These are phyloP conservation scores for Esox niger DNA, from an alignment of 2,113 vertebrate species.

Conservation along the genomic window DNA sequence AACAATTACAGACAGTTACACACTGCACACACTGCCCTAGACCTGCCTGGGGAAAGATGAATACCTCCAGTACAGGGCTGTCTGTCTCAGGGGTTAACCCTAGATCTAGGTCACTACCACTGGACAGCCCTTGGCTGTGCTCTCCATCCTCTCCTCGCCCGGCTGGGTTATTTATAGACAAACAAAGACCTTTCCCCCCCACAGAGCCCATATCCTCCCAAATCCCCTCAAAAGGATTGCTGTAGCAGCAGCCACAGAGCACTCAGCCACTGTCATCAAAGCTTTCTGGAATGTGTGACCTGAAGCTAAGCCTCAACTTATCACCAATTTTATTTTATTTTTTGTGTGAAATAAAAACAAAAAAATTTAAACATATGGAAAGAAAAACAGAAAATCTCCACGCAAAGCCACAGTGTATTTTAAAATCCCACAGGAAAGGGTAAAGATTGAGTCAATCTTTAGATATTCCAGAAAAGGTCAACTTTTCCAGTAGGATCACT, in stretches of 20 bases:
- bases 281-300: neutral
- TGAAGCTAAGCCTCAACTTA: neutral
- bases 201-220: conserved; percentile 40
- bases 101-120: conserved; percentile 61
- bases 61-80: neutral
- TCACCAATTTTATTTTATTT: too few relatives aligned
- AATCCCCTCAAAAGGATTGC: conserved; percentile 48
- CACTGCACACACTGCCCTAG: neutral
- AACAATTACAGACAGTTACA: neutral
- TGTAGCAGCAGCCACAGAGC: neutral
- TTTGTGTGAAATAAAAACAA: too few relatives aligned
- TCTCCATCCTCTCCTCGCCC: conserved; percentile 11
- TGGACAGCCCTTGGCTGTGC: neutral
- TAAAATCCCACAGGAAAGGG: too few relatives aligned
- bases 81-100: conserved; percentile 34
- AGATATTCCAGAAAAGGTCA: too few relatives aligned
- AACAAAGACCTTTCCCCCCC: conserved; percentile 65
- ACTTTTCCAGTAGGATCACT: too few relatives aligned
- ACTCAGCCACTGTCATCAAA: neutral
- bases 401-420: too few relatives aligned
- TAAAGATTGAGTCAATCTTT: too few relatives aligned
- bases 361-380: too few relatives aligned
- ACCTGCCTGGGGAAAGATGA: too few relatives aligned
- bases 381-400: too few relatives aligned
- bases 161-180: conserved; percentile 63